A percentile compares a stretch with the other conserved stretches of the same genome.
phyloP scores from a whole-genome alignment of 2,113 vertebrate species.

The Passer montanus region DNA sequence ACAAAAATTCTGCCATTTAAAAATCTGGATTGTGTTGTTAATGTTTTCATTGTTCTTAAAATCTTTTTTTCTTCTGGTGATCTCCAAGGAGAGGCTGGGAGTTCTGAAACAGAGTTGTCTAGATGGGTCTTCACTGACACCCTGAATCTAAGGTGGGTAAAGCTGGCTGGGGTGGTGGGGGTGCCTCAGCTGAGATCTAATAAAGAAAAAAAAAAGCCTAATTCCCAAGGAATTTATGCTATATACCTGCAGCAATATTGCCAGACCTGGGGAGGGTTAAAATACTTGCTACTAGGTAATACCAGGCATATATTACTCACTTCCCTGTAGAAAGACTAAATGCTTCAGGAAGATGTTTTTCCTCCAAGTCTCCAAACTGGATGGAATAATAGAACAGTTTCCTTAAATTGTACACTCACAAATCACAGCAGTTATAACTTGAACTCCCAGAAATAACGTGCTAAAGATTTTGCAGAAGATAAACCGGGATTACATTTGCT shows the following conservation, averaged over 20 bases:
- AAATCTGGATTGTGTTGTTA: not conserved
- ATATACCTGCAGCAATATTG: not conserved
- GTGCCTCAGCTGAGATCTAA: not conserved
- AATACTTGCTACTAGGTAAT: not conserved
- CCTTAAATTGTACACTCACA: not conserved
- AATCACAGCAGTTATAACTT: slow-evolving; percentile 1
- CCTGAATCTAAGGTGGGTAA: not conserved
- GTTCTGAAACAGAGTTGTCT: not conserved
- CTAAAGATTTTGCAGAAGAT: slow-evolving; percentile 33
- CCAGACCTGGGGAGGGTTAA: not conserved
- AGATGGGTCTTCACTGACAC: not conserved
- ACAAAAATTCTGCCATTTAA: not conserved
- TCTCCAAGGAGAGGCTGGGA: not conserved
- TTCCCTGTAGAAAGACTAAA: not conserved
- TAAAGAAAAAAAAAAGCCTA: not conserved
- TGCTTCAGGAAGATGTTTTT: not conserved
- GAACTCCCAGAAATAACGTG: not conserved
- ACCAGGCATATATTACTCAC: not conserved
- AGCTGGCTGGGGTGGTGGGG: not conserved
- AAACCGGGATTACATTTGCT: not conserved
- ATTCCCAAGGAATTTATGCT: not conserved
- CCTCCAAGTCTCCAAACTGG: not conserved
- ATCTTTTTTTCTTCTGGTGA: not conserved
- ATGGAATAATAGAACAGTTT: not conserved
- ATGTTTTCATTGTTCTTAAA: not conserved